phyloP scores from a whole-genome alignment of 2,888 invertebrate genomes.

The Labia minor region DNA sequence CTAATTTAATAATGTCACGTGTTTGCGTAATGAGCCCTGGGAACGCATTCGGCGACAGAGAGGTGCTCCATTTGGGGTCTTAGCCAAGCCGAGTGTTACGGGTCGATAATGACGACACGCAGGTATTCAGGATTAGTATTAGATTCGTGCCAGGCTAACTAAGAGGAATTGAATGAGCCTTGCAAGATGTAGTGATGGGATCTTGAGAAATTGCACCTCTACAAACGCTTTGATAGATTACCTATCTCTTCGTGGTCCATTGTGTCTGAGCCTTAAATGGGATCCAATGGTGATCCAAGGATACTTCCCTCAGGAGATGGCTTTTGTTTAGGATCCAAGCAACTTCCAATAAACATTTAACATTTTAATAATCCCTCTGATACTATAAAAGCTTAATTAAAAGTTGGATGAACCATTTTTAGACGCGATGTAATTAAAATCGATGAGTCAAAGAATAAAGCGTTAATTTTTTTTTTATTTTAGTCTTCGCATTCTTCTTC shows the following conservation, averaged over 20 bases:
- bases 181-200: neutral
- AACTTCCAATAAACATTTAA: conserved; percentile 1
- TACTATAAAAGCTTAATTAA: conserved; percentile 7
- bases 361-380: neutral
- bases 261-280: neutral
- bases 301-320: neutral
- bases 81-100: neutral
- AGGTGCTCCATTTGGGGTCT: neutral
- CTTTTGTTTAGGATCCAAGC: neutral
- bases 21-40: conserved; percentile 5
- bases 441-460: neutral
- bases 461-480: neutral
- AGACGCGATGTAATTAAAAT: conserved; percentile 13
- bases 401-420: conserved; percentile 13
- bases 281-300: neutral
- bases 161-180: neutral
- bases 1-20: conserved; percentile 13
- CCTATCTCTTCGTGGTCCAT: neutral
- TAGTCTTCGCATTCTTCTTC: neutral
- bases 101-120: conserved; percentile 5
- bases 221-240: conserved; percentile 13
- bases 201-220: conserved; percentile 7
- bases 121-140: conserved; percentile 6
- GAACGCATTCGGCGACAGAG: neutral
- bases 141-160: neutral